A percentile compares a stretch with the other conserved stretches of the same genome.
phyloP scores from a whole-genome alignment of 2,113 vertebrate species.

The Bombycilla garrulus region DNA sequence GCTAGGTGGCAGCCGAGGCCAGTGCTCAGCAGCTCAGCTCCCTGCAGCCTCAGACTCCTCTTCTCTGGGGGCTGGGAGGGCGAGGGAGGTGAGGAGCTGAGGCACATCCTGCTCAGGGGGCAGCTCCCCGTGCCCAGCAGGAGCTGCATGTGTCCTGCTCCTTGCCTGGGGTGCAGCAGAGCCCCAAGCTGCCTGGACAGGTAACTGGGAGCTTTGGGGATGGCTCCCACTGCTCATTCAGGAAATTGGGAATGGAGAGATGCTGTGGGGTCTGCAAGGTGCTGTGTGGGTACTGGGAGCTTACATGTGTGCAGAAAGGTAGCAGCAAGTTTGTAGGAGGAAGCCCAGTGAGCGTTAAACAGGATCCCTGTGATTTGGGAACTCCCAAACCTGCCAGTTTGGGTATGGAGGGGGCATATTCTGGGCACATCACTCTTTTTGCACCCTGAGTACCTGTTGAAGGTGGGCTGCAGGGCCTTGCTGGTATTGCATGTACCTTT shows the following conservation, averaged over 20 bases:
- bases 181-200: neutral
- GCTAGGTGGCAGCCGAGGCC: slow-evolving; percentile 1
- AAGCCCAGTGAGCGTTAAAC: neutral
- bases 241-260: neutral
- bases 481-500: fast-evolving
- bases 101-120: neutral
- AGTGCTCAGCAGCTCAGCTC: neutral
- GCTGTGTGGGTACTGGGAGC: neutral
- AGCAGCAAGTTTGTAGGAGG: neutral
- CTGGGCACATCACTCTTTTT: fast-evolving
- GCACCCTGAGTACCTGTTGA: neutral
- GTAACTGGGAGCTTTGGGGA: neutral
- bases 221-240: neutral
- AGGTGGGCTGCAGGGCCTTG: neutral
- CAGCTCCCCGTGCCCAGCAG: fast-evolving
- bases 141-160: fast-evolving
- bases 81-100: fast-evolving
- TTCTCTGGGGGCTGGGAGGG: neutral
- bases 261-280: neutral
- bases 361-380: neutral
- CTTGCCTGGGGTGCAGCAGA: neutral
- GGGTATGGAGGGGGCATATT: neutral
- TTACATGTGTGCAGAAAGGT: neutral
- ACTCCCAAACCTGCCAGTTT: neutral
- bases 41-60: neutral